phyloP scores from a whole-genome alignment of 1,140 invertebrate genomes.

The Belonocnema kinseyi region DNA sequence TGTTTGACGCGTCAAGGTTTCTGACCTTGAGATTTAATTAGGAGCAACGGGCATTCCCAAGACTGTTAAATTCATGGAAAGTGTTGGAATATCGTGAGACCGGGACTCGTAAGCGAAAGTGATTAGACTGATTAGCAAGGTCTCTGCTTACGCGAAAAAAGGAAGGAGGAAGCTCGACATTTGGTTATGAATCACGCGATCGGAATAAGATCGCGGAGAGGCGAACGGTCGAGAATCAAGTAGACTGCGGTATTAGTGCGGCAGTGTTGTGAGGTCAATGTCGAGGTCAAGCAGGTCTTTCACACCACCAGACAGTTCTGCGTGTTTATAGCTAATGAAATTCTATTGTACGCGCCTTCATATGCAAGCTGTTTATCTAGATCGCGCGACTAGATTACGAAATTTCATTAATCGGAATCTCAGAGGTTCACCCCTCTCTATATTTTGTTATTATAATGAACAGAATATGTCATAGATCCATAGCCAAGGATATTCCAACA shows the following conservation, averaged over 20 bases:
- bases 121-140: not conserved
- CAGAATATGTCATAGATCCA: too few species aligned
- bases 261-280: not conserved
- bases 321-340: slow-evolving; percentile 20
- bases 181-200: not conserved
- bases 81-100: too few species aligned
- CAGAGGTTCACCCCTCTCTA: not conserved
- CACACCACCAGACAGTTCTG: slow-evolving; percentile 25
- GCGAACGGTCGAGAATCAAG: not conserved
- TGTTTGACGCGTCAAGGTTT: too few species aligned
- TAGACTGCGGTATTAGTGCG: not conserved
- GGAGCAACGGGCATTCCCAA: too few species aligned
- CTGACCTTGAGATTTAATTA: too few species aligned
- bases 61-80: too few species aligned
- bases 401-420: not conserved
- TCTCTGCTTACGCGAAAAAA: slow-evolving; percentile 14
- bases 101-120: not conserved
- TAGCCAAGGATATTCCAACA: too few species aligned
- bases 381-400: not conserved
- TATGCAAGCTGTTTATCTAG: slow-evolving; percentile 7
- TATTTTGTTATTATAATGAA: too few species aligned
- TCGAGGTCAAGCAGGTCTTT: slow-evolving; percentile 39
- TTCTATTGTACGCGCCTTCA: not conserved
- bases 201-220: not conserved
- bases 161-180: slow-evolving; percentile 31